Evolutionary conservation across 1,140 invertebrate genomes (phyloP).

Genomic region (Lasaia peninsularis): DNA sequence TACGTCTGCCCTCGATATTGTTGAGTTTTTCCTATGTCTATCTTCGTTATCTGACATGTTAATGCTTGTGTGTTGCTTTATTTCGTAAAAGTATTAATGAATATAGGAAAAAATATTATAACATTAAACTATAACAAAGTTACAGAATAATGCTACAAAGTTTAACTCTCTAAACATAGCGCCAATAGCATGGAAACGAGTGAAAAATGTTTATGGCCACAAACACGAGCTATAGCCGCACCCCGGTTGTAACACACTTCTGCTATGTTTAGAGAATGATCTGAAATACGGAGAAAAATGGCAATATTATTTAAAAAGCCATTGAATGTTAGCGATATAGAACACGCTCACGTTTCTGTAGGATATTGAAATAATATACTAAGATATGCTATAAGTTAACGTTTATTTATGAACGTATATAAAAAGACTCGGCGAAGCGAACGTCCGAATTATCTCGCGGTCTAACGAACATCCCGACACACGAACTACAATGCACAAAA

Average conservation of each 20-base stretch:
- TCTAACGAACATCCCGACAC: slow-evolving; percentile 4
- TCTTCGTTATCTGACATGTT: background rate
- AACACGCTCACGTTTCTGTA: background rate
- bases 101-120: background rate
- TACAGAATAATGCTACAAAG: too few relatives aligned
- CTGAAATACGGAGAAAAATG: background rate
- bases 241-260: background rate
- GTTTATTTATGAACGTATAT: background rate
- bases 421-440: background rate
- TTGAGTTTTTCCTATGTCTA: slow-evolving; percentile 12
- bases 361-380: background rate
- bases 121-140: background rate
- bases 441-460: background rate
- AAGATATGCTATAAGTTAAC: background rate
- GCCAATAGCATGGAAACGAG: background rate
- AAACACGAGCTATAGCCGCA: background rate
- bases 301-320: too few relatives aligned
- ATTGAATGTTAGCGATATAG: background rate
- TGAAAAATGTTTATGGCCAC: background rate
- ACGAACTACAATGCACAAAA: slow-evolving; percentile 1
- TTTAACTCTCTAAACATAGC: background rate
- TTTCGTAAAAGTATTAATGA: background rate
- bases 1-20: slow-evolving; percentile 15
- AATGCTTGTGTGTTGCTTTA: slow-evolving; percentile 10
- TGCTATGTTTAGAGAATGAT: background rate